Conservation (phyloP, 1,140 invertebrate genomes). For the Lerema accius region DNA sequence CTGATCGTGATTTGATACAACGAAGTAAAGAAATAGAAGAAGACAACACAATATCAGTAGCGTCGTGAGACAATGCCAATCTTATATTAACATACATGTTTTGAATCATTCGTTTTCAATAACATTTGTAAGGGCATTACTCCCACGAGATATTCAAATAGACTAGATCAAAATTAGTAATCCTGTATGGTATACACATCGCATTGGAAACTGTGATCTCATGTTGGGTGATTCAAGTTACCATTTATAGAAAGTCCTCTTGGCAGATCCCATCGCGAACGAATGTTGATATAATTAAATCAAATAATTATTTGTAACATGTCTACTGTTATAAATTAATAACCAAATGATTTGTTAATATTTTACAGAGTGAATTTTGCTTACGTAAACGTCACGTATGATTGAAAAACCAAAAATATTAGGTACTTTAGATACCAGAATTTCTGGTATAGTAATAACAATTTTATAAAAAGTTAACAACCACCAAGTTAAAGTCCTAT, state of each 20-base stretch:
- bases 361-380: too few relatives aligned
- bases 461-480: too few relatives aligned
- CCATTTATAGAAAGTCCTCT: constrained; percentile 42
- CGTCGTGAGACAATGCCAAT: background rate
- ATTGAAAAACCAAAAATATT: too few relatives aligned
- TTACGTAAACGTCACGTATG: too few relatives aligned
- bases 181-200: constrained; percentile 11
- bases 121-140: constrained; percentile 16
- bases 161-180: constrained; percentile 13
- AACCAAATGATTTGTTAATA: too few relatives aligned
- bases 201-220: constrained; percentile 54
- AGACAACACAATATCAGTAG: background rate
- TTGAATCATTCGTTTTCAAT: constrained; percentile 15
- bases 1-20: background rate
- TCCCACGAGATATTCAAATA: constrained; percentile 30
- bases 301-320: too few relatives aligned
- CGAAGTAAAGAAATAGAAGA: background rate
- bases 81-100: background rate
- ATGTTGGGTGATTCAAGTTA: constrained; percentile 56
- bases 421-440: too few relatives aligned
- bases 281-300: too few relatives aligned
- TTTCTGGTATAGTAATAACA: too few relatives aligned
- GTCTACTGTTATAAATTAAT: too few relatives aligned
- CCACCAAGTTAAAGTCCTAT: background rate
- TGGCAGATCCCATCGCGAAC: too few relatives aligned